Conservation (phyloP, 2,113 vertebrate species). For the Chrysemys picta region DNA sequence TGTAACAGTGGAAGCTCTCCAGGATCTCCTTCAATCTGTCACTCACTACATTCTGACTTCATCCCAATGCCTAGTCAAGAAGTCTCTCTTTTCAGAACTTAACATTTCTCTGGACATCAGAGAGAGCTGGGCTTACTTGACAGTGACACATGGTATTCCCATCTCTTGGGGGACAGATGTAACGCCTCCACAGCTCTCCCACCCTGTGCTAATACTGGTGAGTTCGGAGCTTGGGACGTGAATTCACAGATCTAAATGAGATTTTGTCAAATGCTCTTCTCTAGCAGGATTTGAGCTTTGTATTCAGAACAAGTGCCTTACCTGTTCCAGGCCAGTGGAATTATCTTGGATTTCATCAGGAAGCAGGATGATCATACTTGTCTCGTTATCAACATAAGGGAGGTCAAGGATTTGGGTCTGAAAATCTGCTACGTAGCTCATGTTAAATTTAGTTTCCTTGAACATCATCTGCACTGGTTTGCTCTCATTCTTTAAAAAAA, state of each 20-base stretch:
- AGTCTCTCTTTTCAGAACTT: neutral
- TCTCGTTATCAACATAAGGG: constrained; percentile 83
- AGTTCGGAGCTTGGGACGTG: accelerated
- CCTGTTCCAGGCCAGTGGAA: constrained; percentile 85
- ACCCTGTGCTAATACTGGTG: neutral
- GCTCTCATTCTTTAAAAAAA: constrained; percentile 75
- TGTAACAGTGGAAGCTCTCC: neutral
- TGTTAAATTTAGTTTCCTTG: constrained; percentile 68
- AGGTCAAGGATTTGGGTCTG: constrained; percentile 87
- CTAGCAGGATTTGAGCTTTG: neutral
- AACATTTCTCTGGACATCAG: neutral
- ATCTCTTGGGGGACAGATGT: neutral
- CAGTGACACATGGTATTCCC: accelerated
- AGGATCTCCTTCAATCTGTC: neutral
- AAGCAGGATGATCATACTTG: constrained; percentile 92
- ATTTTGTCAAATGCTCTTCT: neutral
- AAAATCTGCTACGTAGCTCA: constrained; percentile 74
- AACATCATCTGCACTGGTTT: constrained; percentile 89
- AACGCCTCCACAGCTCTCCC: neutral
- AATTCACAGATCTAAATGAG: neutral
- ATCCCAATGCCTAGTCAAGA: neutral
- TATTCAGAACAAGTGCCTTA: constrained; percentile 63
- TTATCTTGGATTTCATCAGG: constrained; percentile 79
- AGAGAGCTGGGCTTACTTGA: neutral
- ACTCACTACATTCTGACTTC: neutral